Percentiles rank a stretch among this genome's conserved stretches.
These are phyloP conservation scores for Diarsia rubi DNA, from an alignment of 2,888 invertebrate genomes.

Conservation along the genomic window DNA sequence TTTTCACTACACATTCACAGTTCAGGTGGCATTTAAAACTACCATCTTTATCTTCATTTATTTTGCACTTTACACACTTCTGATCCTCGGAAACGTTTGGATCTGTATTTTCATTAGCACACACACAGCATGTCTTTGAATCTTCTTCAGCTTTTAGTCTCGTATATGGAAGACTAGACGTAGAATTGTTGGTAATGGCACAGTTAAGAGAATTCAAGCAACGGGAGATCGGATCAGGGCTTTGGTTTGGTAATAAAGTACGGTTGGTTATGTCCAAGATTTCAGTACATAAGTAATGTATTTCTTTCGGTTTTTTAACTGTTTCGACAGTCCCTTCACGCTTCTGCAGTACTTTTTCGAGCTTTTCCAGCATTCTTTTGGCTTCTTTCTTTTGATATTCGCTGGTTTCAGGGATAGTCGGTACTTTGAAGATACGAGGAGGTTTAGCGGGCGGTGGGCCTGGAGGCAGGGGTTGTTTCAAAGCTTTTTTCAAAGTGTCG, in stretches of 20 bases:
- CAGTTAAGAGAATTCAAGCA: constrained; percentile 87
- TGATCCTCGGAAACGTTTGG: constrained; percentile 48
- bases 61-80: constrained; percentile 78
- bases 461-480: constrained; percentile 92
- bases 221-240: constrained; percentile 78
- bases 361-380: constrained; percentile 92
- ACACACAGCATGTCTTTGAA: constrained; percentile 72
- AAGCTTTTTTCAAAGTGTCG: constrained; percentile 92
- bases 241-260: constrained; percentile 76
- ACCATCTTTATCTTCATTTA: constrained; percentile 75
- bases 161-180: constrained; percentile 84
- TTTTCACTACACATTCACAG: constrained; percentile 79
- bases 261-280: constrained; percentile 85
- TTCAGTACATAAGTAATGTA: constrained; percentile 89
- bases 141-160: constrained; percentile 71
- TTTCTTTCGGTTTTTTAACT: constrained; percentile 83
- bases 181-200: constrained; percentile 80
- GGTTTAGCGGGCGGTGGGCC: constrained; percentile 95
- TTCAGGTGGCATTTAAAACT: constrained; percentile 86
- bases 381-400: constrained; percentile 87
- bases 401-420: constrained; percentile 72
- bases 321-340: constrained; percentile 76
- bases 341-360: constrained; percentile 91
- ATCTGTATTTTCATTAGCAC: constrained; percentile 74
- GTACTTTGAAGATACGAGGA: constrained; percentile 91